A percentile compares a stretch with the other conserved stretches of the same genome.
Conservation (phyloP, 2,797 vertebrate species). For the Holocentrus rufus region DNA sequence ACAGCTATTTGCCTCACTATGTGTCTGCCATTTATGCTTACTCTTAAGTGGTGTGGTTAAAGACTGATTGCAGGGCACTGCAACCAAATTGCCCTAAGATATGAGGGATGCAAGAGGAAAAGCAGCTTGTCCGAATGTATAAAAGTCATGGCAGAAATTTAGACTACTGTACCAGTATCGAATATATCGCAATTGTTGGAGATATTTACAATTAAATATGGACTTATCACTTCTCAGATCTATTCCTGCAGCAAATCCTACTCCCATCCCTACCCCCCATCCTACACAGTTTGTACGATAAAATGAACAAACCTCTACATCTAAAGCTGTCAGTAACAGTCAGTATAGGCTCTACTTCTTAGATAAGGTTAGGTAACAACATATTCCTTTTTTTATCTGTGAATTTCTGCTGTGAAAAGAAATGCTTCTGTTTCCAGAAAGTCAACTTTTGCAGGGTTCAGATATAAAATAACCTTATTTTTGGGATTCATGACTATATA, state of each 20-base stretch:
- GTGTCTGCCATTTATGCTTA: not conserved
- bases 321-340: no score
- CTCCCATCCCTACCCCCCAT: no score
- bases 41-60: constrained; percentile 1
- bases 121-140: not conserved
- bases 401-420: no score
- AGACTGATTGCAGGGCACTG: not conserved
- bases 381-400: no score
- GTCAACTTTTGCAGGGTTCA: not conserved
- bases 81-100: not conserved
- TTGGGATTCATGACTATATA: not conserved
- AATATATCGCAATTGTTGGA: not conserved
- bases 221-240: not conserved
- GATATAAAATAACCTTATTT: not conserved
- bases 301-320: not conserved
- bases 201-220: not conserved
- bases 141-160: no score
- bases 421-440: no score
- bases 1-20: not conserved
- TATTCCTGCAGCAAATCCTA: not conserved
- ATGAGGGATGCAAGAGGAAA: not conserved
- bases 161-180: not conserved
- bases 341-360: not conserved
- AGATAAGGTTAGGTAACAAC: not conserved
- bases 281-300: not conserved